Conservation (phyloP, 2,888 invertebrate species). For the Strigamia maritima region DNA sequence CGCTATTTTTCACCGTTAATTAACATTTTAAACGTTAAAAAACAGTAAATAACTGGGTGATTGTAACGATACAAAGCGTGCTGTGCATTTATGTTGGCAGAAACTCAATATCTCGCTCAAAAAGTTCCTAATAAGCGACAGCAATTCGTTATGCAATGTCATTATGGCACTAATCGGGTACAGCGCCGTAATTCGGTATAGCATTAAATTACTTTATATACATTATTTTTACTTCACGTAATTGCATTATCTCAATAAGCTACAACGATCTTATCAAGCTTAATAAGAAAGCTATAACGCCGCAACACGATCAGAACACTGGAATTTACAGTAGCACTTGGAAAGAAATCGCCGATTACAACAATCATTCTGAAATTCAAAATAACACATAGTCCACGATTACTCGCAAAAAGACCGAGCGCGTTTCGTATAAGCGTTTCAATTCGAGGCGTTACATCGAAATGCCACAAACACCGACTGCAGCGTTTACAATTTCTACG, state of each 20-base stretch:
- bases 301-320: background rate
- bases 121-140: background rate
- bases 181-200: conserved; percentile 16
- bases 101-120: conserved; percentile 1
- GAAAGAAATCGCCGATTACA: conserved; percentile 33
- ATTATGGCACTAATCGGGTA: conserved; percentile 16
- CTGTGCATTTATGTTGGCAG: background rate
- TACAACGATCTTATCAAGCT: conserved; percentile 15
- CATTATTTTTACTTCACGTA: conserved; percentile 5
- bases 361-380: conserved; percentile 23
- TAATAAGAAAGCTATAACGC: conserved; percentile 12
- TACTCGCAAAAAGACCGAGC: conserved; percentile 16
- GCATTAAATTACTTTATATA: conserved; percentile 29
- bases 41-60: background rate
- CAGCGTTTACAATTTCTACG: background rate
- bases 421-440: conserved; percentile 8
- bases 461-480: conserved; percentile 18
- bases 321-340: conserved; percentile 32
- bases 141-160: conserved; percentile 13
- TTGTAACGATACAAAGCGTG: conserved; percentile 22
- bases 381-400: conserved; percentile 12
- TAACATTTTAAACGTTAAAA: background rate
- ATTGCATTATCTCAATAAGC: conserved; percentile 25
- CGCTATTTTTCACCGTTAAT: background rate
- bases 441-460: conserved; percentile 21